phyloP scores from a whole-genome alignment of 1,140 invertebrate species.

The Musca vetustissima region DNA sequence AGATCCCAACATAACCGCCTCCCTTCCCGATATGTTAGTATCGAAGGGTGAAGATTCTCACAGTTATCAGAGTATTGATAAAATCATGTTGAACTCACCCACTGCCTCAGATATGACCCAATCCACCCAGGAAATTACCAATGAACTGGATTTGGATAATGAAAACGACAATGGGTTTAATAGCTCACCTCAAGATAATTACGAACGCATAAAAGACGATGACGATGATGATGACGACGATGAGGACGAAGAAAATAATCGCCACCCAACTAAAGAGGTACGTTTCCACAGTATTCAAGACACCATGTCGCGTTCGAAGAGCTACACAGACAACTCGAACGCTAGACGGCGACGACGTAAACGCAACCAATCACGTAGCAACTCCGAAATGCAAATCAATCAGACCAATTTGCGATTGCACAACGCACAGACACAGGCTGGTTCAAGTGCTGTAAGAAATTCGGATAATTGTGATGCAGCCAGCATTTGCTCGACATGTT shows the following conservation, averaged over 20 bases:
- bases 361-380: slow-evolving; percentile 51
- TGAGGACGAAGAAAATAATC: slow-evolving; percentile 37
- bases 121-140: slow-evolving; percentile 50
- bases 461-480: slow-evolving; percentile 65
- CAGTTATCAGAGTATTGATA: slow-evolving; percentile 53
- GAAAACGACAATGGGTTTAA: slow-evolving; percentile 34
- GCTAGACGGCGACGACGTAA: slow-evolving; percentile 43
- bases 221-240: slow-evolving; percentile 26
- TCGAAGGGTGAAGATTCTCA: slow-evolving; percentile 52
- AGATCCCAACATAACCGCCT: slow-evolving; percentile 46
- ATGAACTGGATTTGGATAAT: slow-evolving; percentile 48
- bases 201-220: slow-evolving; percentile 38
- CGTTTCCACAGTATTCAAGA: slow-evolving; percentile 51
- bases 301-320: slow-evolving; percentile 53
- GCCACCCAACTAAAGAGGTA: slow-evolving; percentile 46
- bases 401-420: slow-evolving; percentile 51
- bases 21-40: slow-evolving; percentile 51
- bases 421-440: slow-evolving; percentile 47
- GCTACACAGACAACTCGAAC: slow-evolving; percentile 54
- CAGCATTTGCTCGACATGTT: slow-evolving; percentile 85
- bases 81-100: slow-evolving; percentile 51
- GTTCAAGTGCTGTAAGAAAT: slow-evolving; percentile 36
- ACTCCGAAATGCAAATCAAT: slow-evolving; percentile 53
- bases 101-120: slow-evolving; percentile 51
- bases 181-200: slow-evolving; percentile 36